Percentiles rank a stretch among this genome's conserved stretches.
Conservation (phyloP, 1,140 invertebrate species). For the Drosophila sp. region DNA sequence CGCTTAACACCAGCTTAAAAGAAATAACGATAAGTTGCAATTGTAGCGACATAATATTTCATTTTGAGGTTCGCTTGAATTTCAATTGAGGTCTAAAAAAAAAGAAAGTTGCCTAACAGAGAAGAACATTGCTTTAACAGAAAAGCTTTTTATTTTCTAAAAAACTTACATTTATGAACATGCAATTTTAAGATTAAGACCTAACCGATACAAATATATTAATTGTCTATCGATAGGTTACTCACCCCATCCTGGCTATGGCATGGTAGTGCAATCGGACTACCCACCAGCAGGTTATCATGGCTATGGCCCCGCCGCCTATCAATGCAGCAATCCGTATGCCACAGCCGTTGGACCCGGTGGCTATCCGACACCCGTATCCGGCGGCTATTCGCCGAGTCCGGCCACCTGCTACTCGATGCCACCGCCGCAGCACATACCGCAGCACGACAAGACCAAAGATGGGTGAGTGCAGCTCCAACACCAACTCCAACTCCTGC, state of each 20-base stretch:
- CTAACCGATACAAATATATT: no score
- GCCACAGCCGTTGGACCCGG: slow-evolving; percentile 85
- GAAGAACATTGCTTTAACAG: no score
- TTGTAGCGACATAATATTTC: no score
- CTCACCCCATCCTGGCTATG: slow-evolving; percentile 93
- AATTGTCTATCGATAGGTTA: no score
- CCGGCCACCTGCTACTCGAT: slow-evolving; percentile 92
- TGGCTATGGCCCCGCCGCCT: slow-evolving; percentile 89
- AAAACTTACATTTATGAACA: no score
- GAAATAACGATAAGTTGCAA: no score
- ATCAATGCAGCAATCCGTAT: slow-evolving; percentile 85
- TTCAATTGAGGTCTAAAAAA: no score
- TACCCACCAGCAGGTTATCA: slow-evolving; percentile 91
- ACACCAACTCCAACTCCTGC: neutral
- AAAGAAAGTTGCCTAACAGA: no score
- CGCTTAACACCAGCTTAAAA: no score
- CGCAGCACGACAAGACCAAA: slow-evolving; percentile 91
- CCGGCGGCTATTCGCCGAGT: slow-evolving; percentile 89
- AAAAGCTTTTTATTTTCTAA: no score
- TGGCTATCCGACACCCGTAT: slow-evolving; percentile 87
- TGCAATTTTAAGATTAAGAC: no score
- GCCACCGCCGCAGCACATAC: slow-evolving; percentile 91
- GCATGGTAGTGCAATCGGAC: slow-evolving; percentile 91
- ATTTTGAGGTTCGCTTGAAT: no score
- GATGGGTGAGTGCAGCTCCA: slow-evolving; percentile 88